A percentile compares a stretch with the other conserved stretches of the same genome.
Conservation (phyloP, 1,140 invertebrate genomes). For the Diprion similis region DNA sequence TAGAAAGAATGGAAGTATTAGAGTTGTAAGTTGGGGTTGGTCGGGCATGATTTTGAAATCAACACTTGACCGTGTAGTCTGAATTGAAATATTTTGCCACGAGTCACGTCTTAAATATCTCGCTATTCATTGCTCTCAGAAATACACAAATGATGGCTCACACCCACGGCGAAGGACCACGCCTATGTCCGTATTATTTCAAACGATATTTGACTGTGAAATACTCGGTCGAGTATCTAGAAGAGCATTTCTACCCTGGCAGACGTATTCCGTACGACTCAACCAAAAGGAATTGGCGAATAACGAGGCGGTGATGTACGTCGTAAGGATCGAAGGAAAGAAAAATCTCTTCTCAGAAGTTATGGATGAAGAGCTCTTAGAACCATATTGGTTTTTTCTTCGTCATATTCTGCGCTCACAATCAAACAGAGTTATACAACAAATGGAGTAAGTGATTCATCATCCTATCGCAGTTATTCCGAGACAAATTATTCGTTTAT, state of each 20-base stretch:
- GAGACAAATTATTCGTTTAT: constrained; percentile 15
- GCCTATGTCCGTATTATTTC: constrained; percentile 33
- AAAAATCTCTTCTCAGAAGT: constrained; percentile 29
- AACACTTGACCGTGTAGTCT: too few species aligned
- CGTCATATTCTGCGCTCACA: constrained; percentile 36
- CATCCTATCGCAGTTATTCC: constrained; percentile 11
- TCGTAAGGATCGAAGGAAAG: constrained; percentile 48
- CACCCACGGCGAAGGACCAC: constrained; percentile 4
- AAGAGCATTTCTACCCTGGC: constrained; percentile 40
- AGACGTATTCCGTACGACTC: not conserved
- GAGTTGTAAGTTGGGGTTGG: too few species aligned
- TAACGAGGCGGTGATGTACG: constrained; percentile 25
- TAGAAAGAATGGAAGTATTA: not conserved
- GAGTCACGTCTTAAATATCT: constrained; percentile 12
- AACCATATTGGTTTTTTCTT: constrained; percentile 54
- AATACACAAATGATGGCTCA: constrained; percentile 12
- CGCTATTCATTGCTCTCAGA: constrained; percentile 30
- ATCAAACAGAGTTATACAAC: constrained; percentile 44
- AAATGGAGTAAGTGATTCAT: constrained; percentile 51
- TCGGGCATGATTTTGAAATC: too few species aligned
- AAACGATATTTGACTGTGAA: constrained; percentile 43
- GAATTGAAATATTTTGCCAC: constrained; percentile 9
- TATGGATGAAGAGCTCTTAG: constrained; percentile 34
- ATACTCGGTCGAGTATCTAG: constrained; percentile 40
- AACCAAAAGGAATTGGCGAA: not conserved